Evolutionary conservation across 1,140 invertebrate genomes (phyloP).

Genomic region (Campoletis sonorensis): DNA sequence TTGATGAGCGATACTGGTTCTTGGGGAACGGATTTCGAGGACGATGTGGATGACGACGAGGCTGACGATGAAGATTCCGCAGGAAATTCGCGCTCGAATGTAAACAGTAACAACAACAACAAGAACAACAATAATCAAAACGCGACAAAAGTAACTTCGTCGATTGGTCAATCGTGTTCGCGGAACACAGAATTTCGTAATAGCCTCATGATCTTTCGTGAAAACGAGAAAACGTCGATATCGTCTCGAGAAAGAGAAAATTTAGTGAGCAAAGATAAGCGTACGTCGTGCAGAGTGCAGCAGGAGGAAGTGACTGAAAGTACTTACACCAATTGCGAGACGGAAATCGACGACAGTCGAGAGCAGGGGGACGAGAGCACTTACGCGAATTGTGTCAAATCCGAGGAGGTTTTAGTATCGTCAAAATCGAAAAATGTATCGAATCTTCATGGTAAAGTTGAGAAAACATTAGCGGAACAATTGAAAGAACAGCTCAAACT

Average conservation of each 20-base stretch:
- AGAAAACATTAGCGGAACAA: conserved; percentile 61
- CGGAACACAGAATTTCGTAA: conserved; percentile 54
- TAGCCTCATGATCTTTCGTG: conserved; percentile 58
- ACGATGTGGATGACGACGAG: conserved; percentile 61
- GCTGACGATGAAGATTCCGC: conserved; percentile 40
- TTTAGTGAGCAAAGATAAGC: not conserved
- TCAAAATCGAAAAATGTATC: conserved; percentile 50
- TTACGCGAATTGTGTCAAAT: conserved; percentile 62
- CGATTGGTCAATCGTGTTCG: conserved; percentile 1
- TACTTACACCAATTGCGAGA: conserved; percentile 67
- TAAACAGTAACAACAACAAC: not conserved
- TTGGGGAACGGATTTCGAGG: conserved; percentile 73
- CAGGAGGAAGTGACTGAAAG: conserved; percentile 53
- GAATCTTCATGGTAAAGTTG: conserved; percentile 49
- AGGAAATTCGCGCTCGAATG: not conserved
- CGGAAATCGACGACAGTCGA: not conserved
- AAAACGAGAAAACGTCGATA: conserved; percentile 46
- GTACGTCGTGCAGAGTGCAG: not conserved
- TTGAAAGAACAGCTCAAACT: conserved; percentile 62
- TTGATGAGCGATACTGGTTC: conserved; percentile 64
- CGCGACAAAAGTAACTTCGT: not conserved
- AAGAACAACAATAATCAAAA: conserved; percentile 12
- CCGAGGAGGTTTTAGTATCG: not conserved
- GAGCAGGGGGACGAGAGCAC: conserved; percentile 57
- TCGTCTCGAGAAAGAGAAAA: not conserved